These are phyloP conservation scores for Pammene aurita DNA, from an alignment of 2,888 invertebrate species.

Conservation along the genomic window DNA sequence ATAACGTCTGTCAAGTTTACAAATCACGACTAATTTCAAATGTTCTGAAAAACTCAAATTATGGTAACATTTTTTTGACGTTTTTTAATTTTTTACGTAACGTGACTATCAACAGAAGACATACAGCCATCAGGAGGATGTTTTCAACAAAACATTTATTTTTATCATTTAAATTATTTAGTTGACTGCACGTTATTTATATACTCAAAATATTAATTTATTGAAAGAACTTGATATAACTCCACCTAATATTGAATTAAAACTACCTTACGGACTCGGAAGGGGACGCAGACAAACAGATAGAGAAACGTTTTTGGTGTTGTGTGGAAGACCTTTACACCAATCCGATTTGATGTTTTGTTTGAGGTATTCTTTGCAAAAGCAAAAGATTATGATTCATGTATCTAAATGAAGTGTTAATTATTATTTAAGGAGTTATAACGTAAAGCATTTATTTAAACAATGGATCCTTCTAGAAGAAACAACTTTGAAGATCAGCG, in stretches of 20 bases:
- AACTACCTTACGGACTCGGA: no score
- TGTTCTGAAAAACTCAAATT: no score
- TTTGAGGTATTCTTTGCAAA: conserved; percentile 53
- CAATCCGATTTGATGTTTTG: conserved; percentile 51
- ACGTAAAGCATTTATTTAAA: conserved; percentile 10
- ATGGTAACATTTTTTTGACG: not conserved
- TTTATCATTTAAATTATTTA: no score
- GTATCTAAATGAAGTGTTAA: conserved; percentile 46
- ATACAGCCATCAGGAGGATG: not conserved
- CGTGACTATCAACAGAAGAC: not conserved
- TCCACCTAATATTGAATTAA: no score
- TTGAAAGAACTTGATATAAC: not conserved
- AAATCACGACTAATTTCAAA: no score
- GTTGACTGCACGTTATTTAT: no score
- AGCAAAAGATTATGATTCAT: conserved; percentile 65
- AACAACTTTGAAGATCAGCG: conserved; percentile 74
- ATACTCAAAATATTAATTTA: not conserved
- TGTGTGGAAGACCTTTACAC: conserved; percentile 35
- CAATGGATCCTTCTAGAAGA: conserved; percentile 76
- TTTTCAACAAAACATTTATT: no score
- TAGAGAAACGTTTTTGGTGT: not conserved
- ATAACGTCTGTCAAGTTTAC: no score
- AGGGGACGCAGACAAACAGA: no score
- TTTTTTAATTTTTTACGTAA: not conserved
- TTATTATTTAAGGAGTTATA: conserved; percentile 31